Evolutionary conservation across 35 echinoderm and acorn worm genomes (phyloP), one percentile per base, ranked within the genome.

Genomic region (Diadema setosum): DNA sequence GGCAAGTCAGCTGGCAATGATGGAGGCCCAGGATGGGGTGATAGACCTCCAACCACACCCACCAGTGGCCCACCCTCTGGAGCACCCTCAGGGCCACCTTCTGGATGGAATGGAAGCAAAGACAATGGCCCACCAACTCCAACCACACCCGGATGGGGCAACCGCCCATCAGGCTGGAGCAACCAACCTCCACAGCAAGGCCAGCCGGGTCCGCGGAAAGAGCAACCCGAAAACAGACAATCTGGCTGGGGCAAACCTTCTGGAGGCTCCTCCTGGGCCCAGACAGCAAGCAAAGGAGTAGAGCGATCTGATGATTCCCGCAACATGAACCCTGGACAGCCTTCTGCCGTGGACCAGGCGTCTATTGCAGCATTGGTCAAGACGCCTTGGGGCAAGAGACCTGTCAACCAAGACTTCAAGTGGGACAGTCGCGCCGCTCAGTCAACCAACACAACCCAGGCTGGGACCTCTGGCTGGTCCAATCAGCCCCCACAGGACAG

Each of bases 361-460:
- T 78, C 35, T 2, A 78, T 78, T 44, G 39, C 34, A 78, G 73
- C 73, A 0, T 41, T 78, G 8, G 40, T 78, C 21, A 78, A 78
- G 73, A 91, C 80, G 33, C 82, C 50, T 16, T 97, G 95, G 95
- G 94, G 92, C 23, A 90, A 90, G 70, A 90, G 61, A 16, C 92
- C 88, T 29, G 63, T 94, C 45, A 87, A 94, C 63, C 92, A 94
- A 73, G 81, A 81, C 65, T 35, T 82, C 12, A 76, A 84, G 27
- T 94, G 92, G 92, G 80, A 93, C 27, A 87, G 80, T 15, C 44
- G 61, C 25, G 46, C 40, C 30, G 75, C 55, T 25, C 20, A 39
- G 57, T 74, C 34, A 24, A 46, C 48, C 27, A 48, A 41, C 31
- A 50, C 23, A 61, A 42, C 44, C 16, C 91, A 97, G 46, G 78